Conservation (phyloP, 2,888 invertebrate species). For the Yponomeuta malinellus region DNA sequence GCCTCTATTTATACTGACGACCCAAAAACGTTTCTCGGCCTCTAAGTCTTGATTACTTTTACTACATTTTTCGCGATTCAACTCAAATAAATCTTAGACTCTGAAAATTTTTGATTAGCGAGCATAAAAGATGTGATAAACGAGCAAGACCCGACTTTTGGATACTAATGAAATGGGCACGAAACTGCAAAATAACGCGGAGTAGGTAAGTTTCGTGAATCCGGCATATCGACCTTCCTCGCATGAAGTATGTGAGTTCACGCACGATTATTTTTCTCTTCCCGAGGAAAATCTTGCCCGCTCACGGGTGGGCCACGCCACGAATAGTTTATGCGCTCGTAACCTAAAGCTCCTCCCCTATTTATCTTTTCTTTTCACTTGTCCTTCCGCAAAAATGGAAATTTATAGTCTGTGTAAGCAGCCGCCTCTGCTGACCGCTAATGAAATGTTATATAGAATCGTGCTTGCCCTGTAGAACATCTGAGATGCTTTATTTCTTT, state of each 20-base stretch:
- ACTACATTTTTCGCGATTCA: too few relatives aligned
- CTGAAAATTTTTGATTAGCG: too few relatives aligned
- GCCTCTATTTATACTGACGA: neutral
- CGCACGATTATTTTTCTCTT: slow-evolving; percentile 15
- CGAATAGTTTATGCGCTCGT: slow-evolving; percentile 38
- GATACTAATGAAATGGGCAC: too few relatives aligned
- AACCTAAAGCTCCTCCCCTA: slow-evolving; percentile 50
- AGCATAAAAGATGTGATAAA: too few relatives aligned
- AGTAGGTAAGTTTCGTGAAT: neutral
- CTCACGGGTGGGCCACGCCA: slow-evolving; percentile 22
- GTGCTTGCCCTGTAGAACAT: slow-evolving; percentile 17
- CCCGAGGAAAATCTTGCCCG: slow-evolving; percentile 9
- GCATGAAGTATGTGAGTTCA: slow-evolving; percentile 11
- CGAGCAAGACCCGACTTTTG: too few relatives aligned
- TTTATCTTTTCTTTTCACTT: slow-evolving; percentile 67
- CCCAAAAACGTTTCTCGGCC: too few relatives aligned
- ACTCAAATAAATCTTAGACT: too few relatives aligned
- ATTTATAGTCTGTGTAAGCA: slow-evolving; percentile 61
- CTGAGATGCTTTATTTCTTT: neutral
- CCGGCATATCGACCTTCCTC: neutral
- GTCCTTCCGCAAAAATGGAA: slow-evolving; percentile 65
- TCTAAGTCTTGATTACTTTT: too few relatives aligned
- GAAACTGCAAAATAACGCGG: neutral
- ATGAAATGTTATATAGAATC: slow-evolving; percentile 60
- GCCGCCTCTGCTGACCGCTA: slow-evolving; percentile 55